phyloP scores from a whole-genome alignment of 2,797 vertebrate species.

The Catamblyrhynchus diadema region DNA sequence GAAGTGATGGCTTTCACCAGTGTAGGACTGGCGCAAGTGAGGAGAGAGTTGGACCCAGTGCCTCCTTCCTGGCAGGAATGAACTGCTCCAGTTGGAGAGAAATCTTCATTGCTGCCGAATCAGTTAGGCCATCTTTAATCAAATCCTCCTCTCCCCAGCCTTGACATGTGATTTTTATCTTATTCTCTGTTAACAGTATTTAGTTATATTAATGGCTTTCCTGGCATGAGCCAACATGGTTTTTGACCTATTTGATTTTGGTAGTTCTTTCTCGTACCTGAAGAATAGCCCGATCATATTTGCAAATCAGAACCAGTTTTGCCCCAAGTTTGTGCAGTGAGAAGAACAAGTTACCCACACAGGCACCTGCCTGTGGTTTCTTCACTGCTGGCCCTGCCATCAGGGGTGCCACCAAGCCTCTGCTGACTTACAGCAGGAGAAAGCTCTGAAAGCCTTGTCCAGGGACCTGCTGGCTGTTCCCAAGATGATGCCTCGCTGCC shows the following conservation, averaged over 20 bases:
- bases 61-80: neutral
- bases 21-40: neutral
- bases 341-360: neutral
- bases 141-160: neutral
- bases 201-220: slow-evolving; percentile 41
- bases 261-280: neutral
- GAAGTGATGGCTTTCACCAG: neutral
- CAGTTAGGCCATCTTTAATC: slow-evolving; percentile 44
- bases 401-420: neutral
- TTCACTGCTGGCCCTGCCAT: neutral
- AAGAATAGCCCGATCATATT: neutral
- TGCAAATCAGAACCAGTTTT: neutral
- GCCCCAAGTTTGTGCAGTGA: neutral
- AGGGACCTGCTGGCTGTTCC: neutral
- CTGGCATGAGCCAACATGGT: neutral
- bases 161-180: slow-evolving; percentile 52
- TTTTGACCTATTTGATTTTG: slow-evolving; percentile 21
- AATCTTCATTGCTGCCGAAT: slow-evolving; percentile 28
- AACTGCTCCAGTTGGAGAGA: neutral
- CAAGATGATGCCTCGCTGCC: accelerated
- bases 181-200: slow-evolving; percentile 16
- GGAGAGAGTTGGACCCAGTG: neutral
- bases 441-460: neutral
- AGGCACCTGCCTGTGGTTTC: neutral
- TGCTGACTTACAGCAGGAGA: neutral